These are phyloP conservation scores for Sinella curviseta DNA, from an alignment of 1,140 invertebrate genomes.

Conservation along the genomic window DNA sequence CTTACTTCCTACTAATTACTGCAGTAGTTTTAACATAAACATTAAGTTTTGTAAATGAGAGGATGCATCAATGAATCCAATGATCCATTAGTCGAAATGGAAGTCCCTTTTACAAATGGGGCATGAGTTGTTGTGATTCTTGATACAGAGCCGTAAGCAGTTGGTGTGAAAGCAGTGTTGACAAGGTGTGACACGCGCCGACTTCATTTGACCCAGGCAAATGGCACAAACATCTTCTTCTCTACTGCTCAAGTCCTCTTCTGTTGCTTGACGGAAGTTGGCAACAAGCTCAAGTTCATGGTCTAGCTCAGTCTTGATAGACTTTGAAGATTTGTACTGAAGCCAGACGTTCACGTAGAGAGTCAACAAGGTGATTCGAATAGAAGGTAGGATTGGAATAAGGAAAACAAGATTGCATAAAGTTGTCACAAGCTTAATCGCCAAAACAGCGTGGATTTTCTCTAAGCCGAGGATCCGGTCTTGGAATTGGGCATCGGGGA, in stretches of 20 bases:
- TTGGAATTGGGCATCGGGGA: constrained; percentile 36
- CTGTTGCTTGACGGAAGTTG: constrained; percentile 66
- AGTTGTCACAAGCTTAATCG: constrained; percentile 42
- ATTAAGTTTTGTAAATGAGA: background rate
- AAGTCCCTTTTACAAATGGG: constrained; percentile 67
- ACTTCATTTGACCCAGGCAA: constrained; percentile 67
- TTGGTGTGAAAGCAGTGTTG: constrained; percentile 75
- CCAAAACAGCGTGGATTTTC: constrained; percentile 44
- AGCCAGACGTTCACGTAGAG: constrained; percentile 69
- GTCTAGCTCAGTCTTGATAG: constrained; percentile 59
- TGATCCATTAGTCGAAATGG: constrained; percentile 27
- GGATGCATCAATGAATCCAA: background rate
- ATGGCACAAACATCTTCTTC: constrained; percentile 76
- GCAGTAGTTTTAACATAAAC: background rate
- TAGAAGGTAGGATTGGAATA: constrained; percentile 7
- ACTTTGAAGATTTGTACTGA: constrained; percentile 63
- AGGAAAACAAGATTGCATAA: constrained; percentile 32
- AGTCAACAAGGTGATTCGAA: constrained; percentile 59
- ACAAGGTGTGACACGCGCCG: constrained; percentile 70
- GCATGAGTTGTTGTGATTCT: constrained; percentile 64
- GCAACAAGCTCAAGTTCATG: constrained; percentile 64
- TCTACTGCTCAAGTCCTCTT: constrained; percentile 62
- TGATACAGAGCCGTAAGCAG: constrained; percentile 69
- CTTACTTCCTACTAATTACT: background rate
- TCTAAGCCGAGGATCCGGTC: constrained; percentile 48